phyloP scores from a whole-genome alignment of 1,140 invertebrate species.

The Drosophila rufa region DNA sequence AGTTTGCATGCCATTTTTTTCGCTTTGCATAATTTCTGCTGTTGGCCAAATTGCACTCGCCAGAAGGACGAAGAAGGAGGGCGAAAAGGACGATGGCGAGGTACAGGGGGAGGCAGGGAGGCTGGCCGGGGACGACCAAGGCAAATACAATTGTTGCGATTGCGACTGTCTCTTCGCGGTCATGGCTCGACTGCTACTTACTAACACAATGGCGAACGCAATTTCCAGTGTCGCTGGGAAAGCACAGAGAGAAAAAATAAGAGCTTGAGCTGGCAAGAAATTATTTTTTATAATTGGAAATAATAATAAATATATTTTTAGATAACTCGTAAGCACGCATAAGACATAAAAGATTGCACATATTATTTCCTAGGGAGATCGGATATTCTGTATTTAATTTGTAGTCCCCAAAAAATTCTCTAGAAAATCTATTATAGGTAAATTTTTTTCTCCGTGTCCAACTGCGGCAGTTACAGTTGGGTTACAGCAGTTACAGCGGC shows the following conservation, averaged over 20 bases:
- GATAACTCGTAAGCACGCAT: too few relatives aligned
- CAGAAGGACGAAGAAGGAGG: not conserved
- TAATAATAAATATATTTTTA: too few relatives aligned
- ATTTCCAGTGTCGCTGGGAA: constrained; percentile 40
- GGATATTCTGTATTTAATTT: not conserved
- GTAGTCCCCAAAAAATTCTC: too few relatives aligned
- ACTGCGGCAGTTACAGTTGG: constrained; percentile 42
- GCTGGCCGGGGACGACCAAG: constrained; percentile 32
- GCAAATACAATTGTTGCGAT: constrained; percentile 74
- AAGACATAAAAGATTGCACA: too few relatives aligned
- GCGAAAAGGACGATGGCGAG: not conserved
- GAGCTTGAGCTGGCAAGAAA: too few relatives aligned
- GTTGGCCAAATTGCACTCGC: constrained; percentile 74
- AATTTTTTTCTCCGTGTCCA: constrained; percentile 3
- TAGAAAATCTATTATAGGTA: too few relatives aligned
- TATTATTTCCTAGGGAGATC: too few relatives aligned
- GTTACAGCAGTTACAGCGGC: constrained; percentile 37
- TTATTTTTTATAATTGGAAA: too few relatives aligned
- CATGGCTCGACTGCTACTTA: constrained; percentile 61
- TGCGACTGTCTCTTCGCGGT: constrained; percentile 73
- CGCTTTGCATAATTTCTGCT: constrained; percentile 81
- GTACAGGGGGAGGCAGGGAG: constrained; percentile 4
- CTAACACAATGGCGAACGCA: constrained; percentile 52
- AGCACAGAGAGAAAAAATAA: not conserved
- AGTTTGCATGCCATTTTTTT: constrained; percentile 83